Conservation (phyloP, 64 coral and sea anemone genomes). For the Porites australiensis region DNA sequence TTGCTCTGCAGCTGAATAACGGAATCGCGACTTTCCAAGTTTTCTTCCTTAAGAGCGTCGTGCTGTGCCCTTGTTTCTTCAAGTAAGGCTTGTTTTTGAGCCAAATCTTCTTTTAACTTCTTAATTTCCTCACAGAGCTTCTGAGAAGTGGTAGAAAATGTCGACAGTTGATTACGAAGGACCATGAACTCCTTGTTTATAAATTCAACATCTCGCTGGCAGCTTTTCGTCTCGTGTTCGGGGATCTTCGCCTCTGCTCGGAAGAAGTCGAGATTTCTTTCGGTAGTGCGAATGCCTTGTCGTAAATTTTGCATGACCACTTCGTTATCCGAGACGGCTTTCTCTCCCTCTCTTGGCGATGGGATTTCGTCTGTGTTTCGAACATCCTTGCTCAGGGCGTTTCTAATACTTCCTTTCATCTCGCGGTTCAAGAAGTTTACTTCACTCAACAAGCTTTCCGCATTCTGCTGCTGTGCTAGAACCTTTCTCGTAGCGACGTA, state of each 20-base stretch:
- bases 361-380: constrained; percentile 34
- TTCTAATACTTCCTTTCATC: constrained; percentile 53
- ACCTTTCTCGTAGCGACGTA: constrained; percentile 91
- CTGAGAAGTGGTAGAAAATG: constrained; percentile 64
- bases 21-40: constrained; percentile 51
- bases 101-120: constrained; percentile 70
- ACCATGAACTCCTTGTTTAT: constrained; percentile 87
- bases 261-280: constrained; percentile 74
- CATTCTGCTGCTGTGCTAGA: constrained; percentile 73
- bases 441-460: constrained; percentile 80
- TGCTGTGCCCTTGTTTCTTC: constrained; percentile 58
- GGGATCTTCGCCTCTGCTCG: constrained; percentile 74
- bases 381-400: constrained; percentile 21
- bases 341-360: constrained; percentile 55
- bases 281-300: constrained; percentile 70
- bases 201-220: constrained; percentile 83
- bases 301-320: constrained; percentile 68
- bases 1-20: constrained; percentile 67
- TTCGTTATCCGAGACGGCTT: constrained; percentile 47
- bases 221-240: constrained; percentile 74
- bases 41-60: constrained; percentile 74
- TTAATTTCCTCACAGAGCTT: constrained; percentile 74
- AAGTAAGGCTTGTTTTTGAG: constrained; percentile 56
- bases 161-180: constrained; percentile 70
- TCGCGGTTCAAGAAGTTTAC: constrained; percentile 68